These are phyloP conservation scores for Adela reaumurella DNA, from an alignment of 2,888 invertebrate genomes.

Conservation along the genomic window DNA sequence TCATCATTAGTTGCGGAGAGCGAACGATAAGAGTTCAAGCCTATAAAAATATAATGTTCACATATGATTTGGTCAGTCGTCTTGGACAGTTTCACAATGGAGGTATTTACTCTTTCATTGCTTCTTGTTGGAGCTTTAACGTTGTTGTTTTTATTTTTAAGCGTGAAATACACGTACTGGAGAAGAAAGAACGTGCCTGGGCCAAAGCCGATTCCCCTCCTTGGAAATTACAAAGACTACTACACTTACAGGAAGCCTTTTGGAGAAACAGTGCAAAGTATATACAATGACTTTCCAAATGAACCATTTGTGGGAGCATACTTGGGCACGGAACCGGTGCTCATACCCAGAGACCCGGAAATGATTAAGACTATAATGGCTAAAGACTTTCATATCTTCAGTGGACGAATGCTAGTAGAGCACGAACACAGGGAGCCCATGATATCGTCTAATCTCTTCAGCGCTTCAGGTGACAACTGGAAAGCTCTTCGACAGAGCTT, in stretches of 20 bases:
- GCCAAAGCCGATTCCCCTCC: neutral
- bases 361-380: conserved; percentile 5
- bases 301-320: neutral
- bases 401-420: conserved; percentile 1
- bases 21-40: too few relatives aligned
- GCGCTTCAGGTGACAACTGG: conserved; percentile 5
- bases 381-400: conserved; percentile 6
- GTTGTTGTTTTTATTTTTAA: neutral
- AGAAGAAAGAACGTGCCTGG: neutral
- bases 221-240: neutral
- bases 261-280: neutral
- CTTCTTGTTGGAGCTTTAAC: too few relatives aligned
- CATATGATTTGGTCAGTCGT: too few relatives aligned
- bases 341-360: conserved; percentile 5
- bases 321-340: neutral
- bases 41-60: too few relatives aligned
- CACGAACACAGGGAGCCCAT: conserved; percentile 1
- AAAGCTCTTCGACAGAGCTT: conserved; percentile 5
- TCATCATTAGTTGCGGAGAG: too few relatives aligned
- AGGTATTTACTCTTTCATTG: too few relatives aligned
- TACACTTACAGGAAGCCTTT: neutral
- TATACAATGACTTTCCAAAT: neutral
- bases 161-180: neutral
- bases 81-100: too few relatives aligned
- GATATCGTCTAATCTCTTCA: conserved; percentile 2